Evolutionary conservation across 2,797 vertebrate genomes (phyloP).

Genomic region (Trachops cirrhosus): DNA sequence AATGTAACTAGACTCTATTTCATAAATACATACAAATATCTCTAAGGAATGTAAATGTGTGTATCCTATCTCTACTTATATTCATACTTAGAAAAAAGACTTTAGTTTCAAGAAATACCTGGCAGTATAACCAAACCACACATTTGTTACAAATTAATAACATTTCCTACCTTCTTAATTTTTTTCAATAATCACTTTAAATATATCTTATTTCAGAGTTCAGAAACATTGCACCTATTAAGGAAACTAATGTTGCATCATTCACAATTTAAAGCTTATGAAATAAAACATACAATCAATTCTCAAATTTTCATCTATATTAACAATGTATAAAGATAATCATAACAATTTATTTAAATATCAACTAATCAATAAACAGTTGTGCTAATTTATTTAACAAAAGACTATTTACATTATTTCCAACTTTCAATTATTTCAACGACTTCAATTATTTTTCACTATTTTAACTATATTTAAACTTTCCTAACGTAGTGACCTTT

Average conservation of each 20-base stretch:
- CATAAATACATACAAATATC: background rate
- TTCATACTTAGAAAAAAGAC: background rate
- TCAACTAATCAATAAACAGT: background rate
- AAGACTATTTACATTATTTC: background rate
- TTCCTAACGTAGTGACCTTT: background rate
- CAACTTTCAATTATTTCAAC: background rate
- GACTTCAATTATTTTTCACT: background rate
- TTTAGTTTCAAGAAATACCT: background rate
- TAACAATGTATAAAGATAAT: background rate
- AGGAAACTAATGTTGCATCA: background rate
- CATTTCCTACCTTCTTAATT: background rate
- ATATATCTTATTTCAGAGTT: slow-evolving; percentile 5
- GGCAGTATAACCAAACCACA: background rate
- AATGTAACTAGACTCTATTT: background rate
- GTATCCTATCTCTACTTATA: background rate
- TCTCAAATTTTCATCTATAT: background rate
- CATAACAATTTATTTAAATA: background rate
- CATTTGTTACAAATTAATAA: background rate
- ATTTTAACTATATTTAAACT: background rate
- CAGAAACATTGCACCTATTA: background rate
- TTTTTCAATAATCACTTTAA: background rate
- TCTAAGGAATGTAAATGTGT: background rate
- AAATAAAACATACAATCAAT: background rate
- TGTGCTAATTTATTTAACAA: background rate
- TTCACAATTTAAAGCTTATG: background rate